Evolutionary conservation across 1,140 invertebrate genomes (phyloP).

Genomic region (Euschistus heros): DNA sequence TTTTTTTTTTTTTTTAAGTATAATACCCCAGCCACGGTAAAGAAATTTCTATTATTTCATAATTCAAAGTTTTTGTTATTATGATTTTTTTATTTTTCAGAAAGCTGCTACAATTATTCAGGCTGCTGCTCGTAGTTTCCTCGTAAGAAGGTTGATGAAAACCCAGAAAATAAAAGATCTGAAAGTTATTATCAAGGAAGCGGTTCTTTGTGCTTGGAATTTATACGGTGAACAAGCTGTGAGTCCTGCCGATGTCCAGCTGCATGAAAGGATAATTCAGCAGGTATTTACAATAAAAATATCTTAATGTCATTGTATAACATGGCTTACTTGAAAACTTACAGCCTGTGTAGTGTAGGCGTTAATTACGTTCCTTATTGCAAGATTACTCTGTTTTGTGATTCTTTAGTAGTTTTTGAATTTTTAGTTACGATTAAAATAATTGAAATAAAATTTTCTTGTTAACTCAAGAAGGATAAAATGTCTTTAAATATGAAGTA

Average conservation of each 20-base stretch:
- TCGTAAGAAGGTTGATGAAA: conserved; percentile 22
- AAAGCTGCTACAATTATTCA: conserved; percentile 22
- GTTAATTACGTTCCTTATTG: neutral
- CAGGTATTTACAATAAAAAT: conserved; percentile 17
- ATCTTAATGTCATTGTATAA: neutral
- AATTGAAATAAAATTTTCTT: too few relatives aligned
- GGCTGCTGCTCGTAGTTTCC: conserved; percentile 17
- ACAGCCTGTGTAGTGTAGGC: neutral
- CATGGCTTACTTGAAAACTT: neutral
- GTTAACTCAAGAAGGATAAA: too few relatives aligned
- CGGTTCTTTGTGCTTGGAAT: conserved; percentile 22
- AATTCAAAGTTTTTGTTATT: neutral
- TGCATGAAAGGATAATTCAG: conserved; percentile 18
- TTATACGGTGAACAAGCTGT: conserved; percentile 18
- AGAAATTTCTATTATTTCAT: neutral
- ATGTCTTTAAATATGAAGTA: too few relatives aligned
- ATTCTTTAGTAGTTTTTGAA: neutral
- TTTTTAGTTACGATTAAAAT: too few relatives aligned
- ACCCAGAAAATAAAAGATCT: conserved; percentile 22
- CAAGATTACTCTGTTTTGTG: neutral
- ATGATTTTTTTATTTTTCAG: conserved; percentile 5
- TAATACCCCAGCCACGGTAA: neutral
- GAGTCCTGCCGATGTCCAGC: conserved; percentile 18
- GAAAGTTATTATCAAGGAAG: conserved; percentile 23
- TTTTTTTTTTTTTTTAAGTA: neutral